phyloP scores from a whole-genome alignment of 2,797 vertebrate genomes.

The Enoplosus armatus region DNA sequence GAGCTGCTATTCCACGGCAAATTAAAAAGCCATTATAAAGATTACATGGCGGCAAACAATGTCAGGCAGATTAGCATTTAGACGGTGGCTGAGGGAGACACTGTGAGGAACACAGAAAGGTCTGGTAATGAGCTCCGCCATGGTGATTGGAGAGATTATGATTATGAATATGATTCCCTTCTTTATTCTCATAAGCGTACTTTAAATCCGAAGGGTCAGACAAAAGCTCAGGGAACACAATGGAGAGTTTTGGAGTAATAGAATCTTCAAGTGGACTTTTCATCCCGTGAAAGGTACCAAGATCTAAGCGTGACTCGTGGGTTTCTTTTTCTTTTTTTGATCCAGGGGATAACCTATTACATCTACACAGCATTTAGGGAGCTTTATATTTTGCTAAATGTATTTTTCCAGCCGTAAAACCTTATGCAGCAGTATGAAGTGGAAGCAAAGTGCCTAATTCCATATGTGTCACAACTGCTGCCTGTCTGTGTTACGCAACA shows the following conservation, averaged over 20 bases:
- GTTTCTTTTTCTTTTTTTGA: slow-evolving; percentile 12
- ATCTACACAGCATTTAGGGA: slow-evolving; percentile 4
- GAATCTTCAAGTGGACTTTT: slow-evolving; percentile 80
- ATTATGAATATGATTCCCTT: slow-evolving; percentile 84
- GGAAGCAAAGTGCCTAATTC: slow-evolving; percentile 43
- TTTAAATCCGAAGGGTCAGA: slow-evolving; percentile 78
- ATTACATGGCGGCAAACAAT: slow-evolving; percentile 85
- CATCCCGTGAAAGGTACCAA: slow-evolving; percentile 54
- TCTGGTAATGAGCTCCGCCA: slow-evolving; percentile 83
- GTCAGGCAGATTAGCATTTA: slow-evolving; percentile 85
- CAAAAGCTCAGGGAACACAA: slow-evolving; percentile 71
- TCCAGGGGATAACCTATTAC: slow-evolving; percentile 23
- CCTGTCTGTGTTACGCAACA: slow-evolving; percentile 46
- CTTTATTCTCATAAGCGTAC: slow-evolving; percentile 78
- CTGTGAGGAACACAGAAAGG: slow-evolving; percentile 78
- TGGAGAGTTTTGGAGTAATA: slow-evolving; percentile 71
- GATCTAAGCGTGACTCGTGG: slow-evolving; percentile 29
- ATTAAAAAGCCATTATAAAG: slow-evolving; percentile 88
- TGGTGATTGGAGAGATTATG: slow-evolving; percentile 83
- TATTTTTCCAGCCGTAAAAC: slow-evolving; percentile 21
- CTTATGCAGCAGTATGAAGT: slow-evolving; percentile 11
- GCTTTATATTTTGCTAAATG: slow-evolving; percentile 19
- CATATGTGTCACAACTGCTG: slow-evolving; percentile 29
- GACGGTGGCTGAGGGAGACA: slow-evolving; percentile 79
- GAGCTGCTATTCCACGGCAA: slow-evolving; percentile 84